Base-by-base conservation (phyloP, 2,797 vertebrate genomes). In the Caiman crocodilus region DNA sequence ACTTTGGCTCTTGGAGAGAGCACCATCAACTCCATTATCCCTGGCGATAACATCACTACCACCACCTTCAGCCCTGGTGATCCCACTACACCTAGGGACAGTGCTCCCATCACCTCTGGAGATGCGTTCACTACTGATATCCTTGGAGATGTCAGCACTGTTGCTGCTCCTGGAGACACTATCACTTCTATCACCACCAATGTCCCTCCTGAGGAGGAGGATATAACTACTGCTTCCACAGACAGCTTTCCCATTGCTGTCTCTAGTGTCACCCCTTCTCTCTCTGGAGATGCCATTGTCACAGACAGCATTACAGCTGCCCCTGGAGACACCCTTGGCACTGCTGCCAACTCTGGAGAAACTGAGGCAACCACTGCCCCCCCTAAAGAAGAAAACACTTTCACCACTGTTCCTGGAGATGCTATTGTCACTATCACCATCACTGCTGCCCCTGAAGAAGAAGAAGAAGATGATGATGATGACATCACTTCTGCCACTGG, bases 141-240 rank as follows among this genome's bases (percentile, higher is more conserved):
- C 20, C 12, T 13, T 71, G 32, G 32, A 42, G 67, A 69, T 30
- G 21, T 14, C 30, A 60, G 4, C 3, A 9, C 58, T n/a, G 18
- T 7, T 21, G n/a, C 76, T 14, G 9, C 7, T n/a, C 35, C 32
- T 4, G 25, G 6, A 28, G 32, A 35, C 13, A 7, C 25, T 42
- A 50, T 11, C 18, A 32, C 6, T 21, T n/a, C 30, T 15, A 13
- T 23, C 60, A 6, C 7, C 6, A 23, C 57, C 32, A 17, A 3
- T 4, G 7, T 26, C 5, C 6, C 61, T 55, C 9, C 55, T 18
- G 8, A 42, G 57, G 4, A 14, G 25, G 26, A 6, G 35, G 26
- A 3, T 7, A 1, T 16, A 30, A 14, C 9, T 10, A 21, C 3
- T 6, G 18, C 21, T 14, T 15, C 23, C 32, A 61, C 15, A 5